phyloP scores from a whole-genome alignment of 2,113 vertebrate genomes.

The Dromiciops gliroides region DNA sequence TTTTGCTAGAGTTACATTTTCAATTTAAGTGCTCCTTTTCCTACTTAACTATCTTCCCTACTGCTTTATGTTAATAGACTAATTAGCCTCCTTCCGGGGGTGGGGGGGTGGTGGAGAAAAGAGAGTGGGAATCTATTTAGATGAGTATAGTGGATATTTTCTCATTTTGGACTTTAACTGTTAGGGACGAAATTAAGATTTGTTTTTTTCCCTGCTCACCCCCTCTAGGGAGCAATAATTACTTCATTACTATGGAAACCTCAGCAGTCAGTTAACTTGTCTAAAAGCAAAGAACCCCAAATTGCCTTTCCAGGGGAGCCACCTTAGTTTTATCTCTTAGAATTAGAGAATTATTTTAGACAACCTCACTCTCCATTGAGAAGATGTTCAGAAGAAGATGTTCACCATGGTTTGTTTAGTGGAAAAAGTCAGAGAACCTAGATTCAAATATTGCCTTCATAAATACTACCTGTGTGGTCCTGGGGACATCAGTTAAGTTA shows the following conservation, averaged over 20 bases:
- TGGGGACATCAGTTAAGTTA: not conserved
- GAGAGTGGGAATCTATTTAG: not conserved
- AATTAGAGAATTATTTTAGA: not conserved
- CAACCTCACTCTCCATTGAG: not conserved
- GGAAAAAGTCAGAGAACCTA: not conserved
- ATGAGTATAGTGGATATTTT: not conserved
- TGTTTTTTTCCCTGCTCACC: too few species aligned
- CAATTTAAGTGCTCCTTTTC: not conserved
- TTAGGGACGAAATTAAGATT: not conserved
- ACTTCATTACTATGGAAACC: not conserved
- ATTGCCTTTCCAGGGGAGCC: not conserved
- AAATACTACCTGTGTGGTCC: not conserved
- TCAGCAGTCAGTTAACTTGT: not conserved
- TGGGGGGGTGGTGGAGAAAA: not conserved
- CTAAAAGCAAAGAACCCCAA: too few species aligned
- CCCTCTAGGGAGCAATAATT: too few species aligned
- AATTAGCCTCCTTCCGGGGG: not conserved
- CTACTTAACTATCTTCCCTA: not conserved
- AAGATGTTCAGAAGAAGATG: not conserved
- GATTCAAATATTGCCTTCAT: not conserved
- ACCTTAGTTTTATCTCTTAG: not conserved
- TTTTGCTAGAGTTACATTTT: not conserved
- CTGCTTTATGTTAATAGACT: not conserved
- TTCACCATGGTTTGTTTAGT: rapidly evolving
- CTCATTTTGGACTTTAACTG: not conserved